Base-by-base conservation (phyloP, 2,888 invertebrate species). In the Sepioteuthis lessoniana region DNA sequence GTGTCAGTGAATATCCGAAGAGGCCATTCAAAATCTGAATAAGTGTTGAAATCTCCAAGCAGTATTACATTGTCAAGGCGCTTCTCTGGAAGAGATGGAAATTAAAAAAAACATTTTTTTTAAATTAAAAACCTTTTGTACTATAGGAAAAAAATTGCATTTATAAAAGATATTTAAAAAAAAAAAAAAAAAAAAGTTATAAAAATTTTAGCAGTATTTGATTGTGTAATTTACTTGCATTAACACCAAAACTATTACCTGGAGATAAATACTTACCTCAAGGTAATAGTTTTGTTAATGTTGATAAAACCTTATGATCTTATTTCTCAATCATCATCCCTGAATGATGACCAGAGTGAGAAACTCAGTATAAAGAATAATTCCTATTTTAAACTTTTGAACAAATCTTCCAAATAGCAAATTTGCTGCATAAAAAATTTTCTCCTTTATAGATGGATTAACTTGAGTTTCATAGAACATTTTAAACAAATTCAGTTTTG, bases 41-140 rank as follows among this genome's bases (percentile, higher is more conserved):
- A 97, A 13, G 95, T 95, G 94, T 96, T 97, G 94, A 97, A 96
- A 94, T 97, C 97, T 37, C 97, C 97, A 19, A 96, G 93, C 31
- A 96, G 94, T 10, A 96, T 94, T 16, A 96, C 95, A 95, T 96
- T 95, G 31, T 94, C 42, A 21, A 96, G 94, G 60, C 94, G 93
- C 46, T 95, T 95, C 35, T 94, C 96, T 96, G 95, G n/a, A 95
- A 95, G 38, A 92, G 28, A 94, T 21, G 5, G 8, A 42, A 46
- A 21, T 46, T 46, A n/a, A 91, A 37, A 46, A 31, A 10, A 50
- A 47, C 47, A 28, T 28, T 35, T 25, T 91, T 91, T 35, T 91
- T 5, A 37, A 10, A 91, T 35, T 60, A 60, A 60, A 60, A 60
- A 60, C 28, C 28, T 60, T 60, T 60, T 31, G 10, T 60, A 60